Evolutionary conservation across 2,888 invertebrate genomes (phyloP).

Genomic region (Cantharis rustica): DNA sequence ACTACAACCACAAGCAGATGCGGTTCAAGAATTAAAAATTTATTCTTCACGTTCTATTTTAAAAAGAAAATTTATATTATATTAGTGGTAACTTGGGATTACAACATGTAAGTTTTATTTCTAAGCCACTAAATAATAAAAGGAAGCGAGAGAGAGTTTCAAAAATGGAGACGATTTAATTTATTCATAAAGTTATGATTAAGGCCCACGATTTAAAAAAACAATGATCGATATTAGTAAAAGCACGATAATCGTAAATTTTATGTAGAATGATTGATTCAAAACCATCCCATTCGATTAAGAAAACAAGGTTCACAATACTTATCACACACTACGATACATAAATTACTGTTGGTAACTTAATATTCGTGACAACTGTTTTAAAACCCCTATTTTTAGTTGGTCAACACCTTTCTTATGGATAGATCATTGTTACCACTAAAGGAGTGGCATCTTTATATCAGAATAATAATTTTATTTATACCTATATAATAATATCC

Average conservation of each 20-base stretch:
- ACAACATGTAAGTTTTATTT: background rate
- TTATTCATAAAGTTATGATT: background rate
- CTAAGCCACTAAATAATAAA: background rate
- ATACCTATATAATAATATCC: slow-evolving; percentile 16
- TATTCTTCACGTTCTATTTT: background rate
- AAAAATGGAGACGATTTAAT: background rate
- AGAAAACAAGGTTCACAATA: background rate
- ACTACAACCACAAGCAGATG: background rate
- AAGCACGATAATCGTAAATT: background rate
- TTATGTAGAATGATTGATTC: background rate
- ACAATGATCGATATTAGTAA: background rate
- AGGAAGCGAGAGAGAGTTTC: background rate
- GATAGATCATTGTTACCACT: slow-evolving; percentile 3
- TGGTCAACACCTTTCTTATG: background rate
- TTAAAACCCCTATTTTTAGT: background rate
- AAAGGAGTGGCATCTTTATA: slow-evolving; percentile 9
- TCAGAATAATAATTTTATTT: slow-evolving; percentile 16
- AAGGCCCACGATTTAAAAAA: background rate
- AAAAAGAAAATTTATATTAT: background rate
- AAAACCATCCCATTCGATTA: background rate
- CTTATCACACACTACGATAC: background rate
- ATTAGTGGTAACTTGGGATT: background rate
- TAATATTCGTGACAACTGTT: slow-evolving; percentile 3
- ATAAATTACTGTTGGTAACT: slow-evolving; percentile 7
- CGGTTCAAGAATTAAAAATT: background rate